Conservation (phyloP, 1,140 invertebrate species). For the Cyclina sinensis region DNA sequence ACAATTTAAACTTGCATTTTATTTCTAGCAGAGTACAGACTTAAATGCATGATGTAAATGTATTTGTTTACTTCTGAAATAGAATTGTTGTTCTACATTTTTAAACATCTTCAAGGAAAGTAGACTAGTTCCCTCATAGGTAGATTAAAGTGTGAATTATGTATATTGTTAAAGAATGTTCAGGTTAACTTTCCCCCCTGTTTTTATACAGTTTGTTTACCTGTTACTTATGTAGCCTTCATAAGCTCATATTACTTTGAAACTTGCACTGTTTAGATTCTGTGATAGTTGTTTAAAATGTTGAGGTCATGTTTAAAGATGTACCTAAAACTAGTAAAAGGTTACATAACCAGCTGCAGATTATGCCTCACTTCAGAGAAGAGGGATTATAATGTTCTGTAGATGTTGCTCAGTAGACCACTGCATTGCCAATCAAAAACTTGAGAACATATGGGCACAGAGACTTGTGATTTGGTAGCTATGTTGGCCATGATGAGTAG, state of each 20-base stretch:
- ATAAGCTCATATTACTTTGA: not conserved
- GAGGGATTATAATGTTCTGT: too few relatives aligned
- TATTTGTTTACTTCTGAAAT: slow-evolving; percentile 8
- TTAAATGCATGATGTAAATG: slow-evolving; percentile 29
- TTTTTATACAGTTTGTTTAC: not conserved
- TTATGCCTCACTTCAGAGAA: too few relatives aligned
- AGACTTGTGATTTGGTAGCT: too few relatives aligned
- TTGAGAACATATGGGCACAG: too few relatives aligned
- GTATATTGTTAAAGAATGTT: slow-evolving; percentile 4
- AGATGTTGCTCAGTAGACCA: too few relatives aligned
- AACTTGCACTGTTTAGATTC: too few relatives aligned
- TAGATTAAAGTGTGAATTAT: slow-evolving; percentile 4
- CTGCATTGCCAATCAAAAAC: too few relatives aligned
- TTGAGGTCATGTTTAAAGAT: too few relatives aligned
- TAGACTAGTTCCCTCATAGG: not conserved
- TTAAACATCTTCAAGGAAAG: slow-evolving; percentile 2
- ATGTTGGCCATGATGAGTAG: too few relatives aligned
- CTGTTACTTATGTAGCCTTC: slow-evolving; percentile 5
- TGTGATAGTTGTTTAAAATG: too few relatives aligned
- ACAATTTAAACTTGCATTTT: slow-evolving; percentile 6
- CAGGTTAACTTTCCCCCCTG: not conserved
- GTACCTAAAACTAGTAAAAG: too few relatives aligned
- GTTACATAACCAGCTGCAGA: too few relatives aligned
- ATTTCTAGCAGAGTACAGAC: not conserved
- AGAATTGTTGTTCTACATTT: not conserved